Evolutionary conservation across 2,888 invertebrate species (phyloP).

Genomic region (Sthenelais limicola): DNA sequence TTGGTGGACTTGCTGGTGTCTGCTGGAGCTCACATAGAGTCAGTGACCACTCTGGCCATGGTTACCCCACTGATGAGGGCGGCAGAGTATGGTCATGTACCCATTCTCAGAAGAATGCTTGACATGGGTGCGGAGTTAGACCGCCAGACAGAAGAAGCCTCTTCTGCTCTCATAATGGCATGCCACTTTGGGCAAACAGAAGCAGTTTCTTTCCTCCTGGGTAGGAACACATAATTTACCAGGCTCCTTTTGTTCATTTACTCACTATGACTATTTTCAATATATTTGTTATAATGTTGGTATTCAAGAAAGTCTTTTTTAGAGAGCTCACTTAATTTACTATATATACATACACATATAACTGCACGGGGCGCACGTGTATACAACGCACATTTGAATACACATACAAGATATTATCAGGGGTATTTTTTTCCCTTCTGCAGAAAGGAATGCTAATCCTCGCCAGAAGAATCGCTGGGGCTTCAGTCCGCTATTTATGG

Average conservation of each 20-base stretch:
- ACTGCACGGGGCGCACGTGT: too few relatives aligned
- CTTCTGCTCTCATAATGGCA: constrained; percentile 48
- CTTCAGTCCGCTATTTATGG: constrained; percentile 49
- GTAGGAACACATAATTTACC: too few relatives aligned
- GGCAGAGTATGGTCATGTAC: constrained; percentile 43
- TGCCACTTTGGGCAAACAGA: constrained; percentile 47
- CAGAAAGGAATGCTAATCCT: constrained; percentile 46
- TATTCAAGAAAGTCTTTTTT: too few relatives aligned
- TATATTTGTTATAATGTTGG: too few relatives aligned
- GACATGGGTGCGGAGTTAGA: constrained; percentile 45
- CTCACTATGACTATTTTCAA: too few relatives aligned
- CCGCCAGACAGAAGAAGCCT: constrained; percentile 47
- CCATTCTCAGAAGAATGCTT: constrained; percentile 43
- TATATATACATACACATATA: too few relatives aligned
- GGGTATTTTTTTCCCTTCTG: background rate
- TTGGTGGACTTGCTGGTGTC: constrained; percentile 41
- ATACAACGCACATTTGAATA: too few relatives aligned
- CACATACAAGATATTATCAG: too few relatives aligned
- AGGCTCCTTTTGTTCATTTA: too few relatives aligned
- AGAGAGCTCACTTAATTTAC: too few relatives aligned
- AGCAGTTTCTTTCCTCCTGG: constrained; percentile 42
- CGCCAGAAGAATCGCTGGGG: constrained; percentile 49
- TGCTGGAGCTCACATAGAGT: constrained; percentile 45
- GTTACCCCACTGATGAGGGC: constrained; percentile 51
- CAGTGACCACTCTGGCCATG: constrained; percentile 25